Evolutionary conservation across 1,140 invertebrate species (phyloP).

Genomic region (Trypoxylus dichotomus): DNA sequence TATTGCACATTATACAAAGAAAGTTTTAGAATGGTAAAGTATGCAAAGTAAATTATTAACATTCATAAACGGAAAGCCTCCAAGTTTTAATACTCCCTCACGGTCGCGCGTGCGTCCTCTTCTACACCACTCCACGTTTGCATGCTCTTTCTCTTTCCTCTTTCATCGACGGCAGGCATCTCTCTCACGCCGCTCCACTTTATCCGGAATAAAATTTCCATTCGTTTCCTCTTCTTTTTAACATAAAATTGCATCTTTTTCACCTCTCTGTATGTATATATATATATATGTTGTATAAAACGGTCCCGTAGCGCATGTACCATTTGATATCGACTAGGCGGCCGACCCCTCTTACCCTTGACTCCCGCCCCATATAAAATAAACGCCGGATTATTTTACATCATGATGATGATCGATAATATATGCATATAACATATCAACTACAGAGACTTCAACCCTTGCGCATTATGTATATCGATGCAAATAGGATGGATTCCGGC

Average conservation of each 20-base stretch:
- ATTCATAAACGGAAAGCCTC: conserved; percentile 48
- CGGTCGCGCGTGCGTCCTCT: conserved; percentile 30
- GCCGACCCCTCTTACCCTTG: background rate
- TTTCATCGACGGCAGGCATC: background rate
- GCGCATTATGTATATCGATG: too few relatives aligned
- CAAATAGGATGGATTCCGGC: too few relatives aligned
- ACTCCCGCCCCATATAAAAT: background rate
- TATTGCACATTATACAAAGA: conserved; percentile 48
- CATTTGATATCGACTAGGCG: conserved; percentile 46
- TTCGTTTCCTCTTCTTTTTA: conserved; percentile 48
- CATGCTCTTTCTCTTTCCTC: conserved; percentile 45
- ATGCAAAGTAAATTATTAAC: conserved; percentile 54
- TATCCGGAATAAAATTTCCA: conserved; percentile 54
- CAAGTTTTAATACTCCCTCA: background rate
- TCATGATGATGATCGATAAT: conserved; percentile 6
- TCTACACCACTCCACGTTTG: background rate
- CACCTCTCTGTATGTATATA: conserved; percentile 26
- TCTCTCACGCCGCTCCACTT: conserved; percentile 37
- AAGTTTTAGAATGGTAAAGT: conserved; percentile 36
- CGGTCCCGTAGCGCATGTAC: conserved; percentile 46
- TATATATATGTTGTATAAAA: conserved; percentile 9
- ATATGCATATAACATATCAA: background rate
- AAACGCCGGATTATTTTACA: conserved; percentile 12
- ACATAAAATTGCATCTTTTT: conserved; percentile 45
- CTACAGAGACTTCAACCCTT: too few relatives aligned